A percentile compares a stretch with the other conserved stretches of the same genome.
phyloP scores from a whole-genome alignment of 2,797 vertebrate genomes.

The Fistularia commersonii region DNA sequence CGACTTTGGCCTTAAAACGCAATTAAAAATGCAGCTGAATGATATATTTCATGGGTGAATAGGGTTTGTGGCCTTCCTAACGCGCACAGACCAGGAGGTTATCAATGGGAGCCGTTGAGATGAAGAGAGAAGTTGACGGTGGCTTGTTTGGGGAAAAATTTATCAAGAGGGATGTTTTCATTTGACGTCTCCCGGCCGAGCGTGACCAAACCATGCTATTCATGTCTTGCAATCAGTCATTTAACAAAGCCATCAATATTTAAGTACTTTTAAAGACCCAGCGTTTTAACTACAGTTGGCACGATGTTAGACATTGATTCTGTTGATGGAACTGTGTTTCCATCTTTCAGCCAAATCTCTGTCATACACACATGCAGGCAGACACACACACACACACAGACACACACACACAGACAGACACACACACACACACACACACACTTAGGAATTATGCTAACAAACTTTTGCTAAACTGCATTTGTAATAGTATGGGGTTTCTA shows the following conservation, averaged over 20 bases:
- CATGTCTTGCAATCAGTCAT: not conserved
- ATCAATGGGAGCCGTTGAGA: too few species aligned
- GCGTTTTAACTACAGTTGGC: too few species aligned
- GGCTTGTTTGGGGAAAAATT: too few species aligned
- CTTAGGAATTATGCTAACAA: not conserved
- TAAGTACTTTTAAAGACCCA: conserved; percentile 11
- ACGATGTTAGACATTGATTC: conserved; percentile 8
- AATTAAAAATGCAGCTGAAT: too few species aligned
- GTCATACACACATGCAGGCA: too few species aligned
- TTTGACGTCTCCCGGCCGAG: not conserved
- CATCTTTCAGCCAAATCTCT: too few species aligned
- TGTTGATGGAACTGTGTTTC: not conserved
- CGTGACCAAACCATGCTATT: not conserved
- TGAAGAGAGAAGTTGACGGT: too few species aligned
- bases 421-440: not conserved
- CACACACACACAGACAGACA: not conserved
- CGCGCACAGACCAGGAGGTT: too few species aligned
- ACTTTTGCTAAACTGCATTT: conserved; percentile 2
- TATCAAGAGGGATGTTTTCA: too few species aligned
- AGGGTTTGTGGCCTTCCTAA: too few species aligned
- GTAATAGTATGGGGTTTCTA: conserved; percentile 7
- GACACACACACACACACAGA: not conserved
- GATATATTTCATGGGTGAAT: too few species aligned
- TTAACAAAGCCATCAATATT: conserved; percentile 24
- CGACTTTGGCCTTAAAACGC: too few species aligned